phyloP scores from a whole-genome alignment of 2,888 invertebrate species.

The Tipula lateralis region DNA sequence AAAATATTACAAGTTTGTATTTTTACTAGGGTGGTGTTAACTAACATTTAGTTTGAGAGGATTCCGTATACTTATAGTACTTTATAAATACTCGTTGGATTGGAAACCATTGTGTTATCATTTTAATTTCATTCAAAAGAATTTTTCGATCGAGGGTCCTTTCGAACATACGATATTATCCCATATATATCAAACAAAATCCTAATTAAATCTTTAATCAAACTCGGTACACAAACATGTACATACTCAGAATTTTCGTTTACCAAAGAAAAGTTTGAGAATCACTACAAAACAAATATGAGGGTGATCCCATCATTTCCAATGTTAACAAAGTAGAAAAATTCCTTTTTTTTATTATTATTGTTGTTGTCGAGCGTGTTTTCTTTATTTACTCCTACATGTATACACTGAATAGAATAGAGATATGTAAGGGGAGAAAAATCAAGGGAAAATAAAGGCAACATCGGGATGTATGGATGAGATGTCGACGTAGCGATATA shows the following conservation, averaged over 20 bases:
- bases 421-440: background rate
- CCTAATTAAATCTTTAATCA: slow-evolving; percentile 24
- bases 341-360: background rate
- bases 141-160: background rate
- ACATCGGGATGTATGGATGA: background rate
- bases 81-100: background rate
- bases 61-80: background rate
- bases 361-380: background rate
- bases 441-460: background rate
- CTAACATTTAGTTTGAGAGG: background rate
- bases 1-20: background rate
- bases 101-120: slow-evolving; percentile 19
- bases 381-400: background rate
- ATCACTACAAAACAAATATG: background rate
- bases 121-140: background rate
- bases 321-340: background rate
- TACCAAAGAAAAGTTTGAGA: background rate
- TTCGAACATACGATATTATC: background rate
- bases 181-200: background rate
- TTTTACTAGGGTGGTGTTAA: background rate
- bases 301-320: slow-evolving; percentile 11
- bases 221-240: background rate
- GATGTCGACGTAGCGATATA: background rate
- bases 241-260: background rate
- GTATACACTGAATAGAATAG: background rate